A percentile compares a stretch with the other conserved stretches of the same genome.
Conservation (phyloP, 2,797 vertebrate genomes). For the Syngnathus acus region DNA sequence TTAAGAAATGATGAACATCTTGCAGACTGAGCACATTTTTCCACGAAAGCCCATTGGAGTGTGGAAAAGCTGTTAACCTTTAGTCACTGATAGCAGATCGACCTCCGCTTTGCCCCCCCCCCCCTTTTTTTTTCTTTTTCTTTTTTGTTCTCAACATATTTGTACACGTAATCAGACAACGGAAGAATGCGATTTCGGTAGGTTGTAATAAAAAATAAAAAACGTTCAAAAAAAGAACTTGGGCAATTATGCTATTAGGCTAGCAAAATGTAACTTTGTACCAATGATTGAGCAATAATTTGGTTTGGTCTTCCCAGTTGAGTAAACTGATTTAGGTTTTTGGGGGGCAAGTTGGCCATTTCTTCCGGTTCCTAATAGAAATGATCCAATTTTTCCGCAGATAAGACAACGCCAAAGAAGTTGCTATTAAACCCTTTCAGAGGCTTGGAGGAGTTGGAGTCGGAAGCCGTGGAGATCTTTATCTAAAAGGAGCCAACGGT, state of each 20-base stretch:
- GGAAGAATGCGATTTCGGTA: neutral
- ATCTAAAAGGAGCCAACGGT: conserved; percentile 57
- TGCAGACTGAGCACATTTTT: conserved; percentile 55
- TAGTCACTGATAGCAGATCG: conserved; percentile 30
- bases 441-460: conserved; percentile 64
- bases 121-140: conserved; percentile 2
- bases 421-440: conserved; percentile 53
- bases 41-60: conserved; percentile 31
- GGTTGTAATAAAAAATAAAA: too few species aligned
- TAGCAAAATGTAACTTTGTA: neutral
- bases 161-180: neutral
- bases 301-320: neutral
- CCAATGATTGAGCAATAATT: neutral
- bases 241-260: too few species aligned
- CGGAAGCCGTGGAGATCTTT: conserved; percentile 75
- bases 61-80: conserved; percentile 52
- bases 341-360: neutral
- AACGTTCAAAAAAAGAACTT: too few species aligned
- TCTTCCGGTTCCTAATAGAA: neutral
- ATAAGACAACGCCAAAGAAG: conserved; percentile 48
- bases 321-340: neutral
- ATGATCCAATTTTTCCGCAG: conserved; percentile 30
- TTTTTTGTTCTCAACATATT: neutral
- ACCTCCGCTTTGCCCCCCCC: conserved; percentile 19
- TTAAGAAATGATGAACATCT: conserved; percentile 46